These are phyloP conservation scores for Pheosia gnoma DNA, from an alignment of 2,888 invertebrate genomes.

Conservation along the genomic window DNA sequence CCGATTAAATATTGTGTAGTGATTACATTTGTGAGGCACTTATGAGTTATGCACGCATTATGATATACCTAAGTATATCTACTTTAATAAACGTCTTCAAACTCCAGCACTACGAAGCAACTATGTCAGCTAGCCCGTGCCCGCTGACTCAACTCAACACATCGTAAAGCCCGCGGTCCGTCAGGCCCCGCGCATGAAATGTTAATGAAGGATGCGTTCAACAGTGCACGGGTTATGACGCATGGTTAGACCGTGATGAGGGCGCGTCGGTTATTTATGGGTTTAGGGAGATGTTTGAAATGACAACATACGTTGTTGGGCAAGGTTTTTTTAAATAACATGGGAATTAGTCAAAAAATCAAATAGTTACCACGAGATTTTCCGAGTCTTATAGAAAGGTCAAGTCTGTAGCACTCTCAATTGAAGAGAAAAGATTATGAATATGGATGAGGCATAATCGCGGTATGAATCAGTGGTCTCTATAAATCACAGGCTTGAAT, in stretches of 20 bases:
- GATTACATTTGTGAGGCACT: too few relatives aligned
- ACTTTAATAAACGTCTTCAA: neutral
- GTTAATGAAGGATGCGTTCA: constrained; percentile 31
- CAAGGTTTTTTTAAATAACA: neutral
- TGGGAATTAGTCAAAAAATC: neutral
- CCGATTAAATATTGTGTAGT: too few relatives aligned
- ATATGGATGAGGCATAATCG: too few relatives aligned
- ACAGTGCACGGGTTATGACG: constrained; percentile 4
- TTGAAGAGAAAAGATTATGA: too few relatives aligned
- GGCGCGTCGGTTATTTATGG: neutral
- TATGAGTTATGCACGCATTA: too few relatives aligned
- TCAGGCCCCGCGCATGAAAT: constrained; percentile 26
- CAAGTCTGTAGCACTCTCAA: too few relatives aligned
- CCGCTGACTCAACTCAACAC: constrained; percentile 9
- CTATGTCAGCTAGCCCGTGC: constrained; percentile 19
- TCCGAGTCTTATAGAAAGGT: too few relatives aligned
- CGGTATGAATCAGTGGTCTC: too few relatives aligned
- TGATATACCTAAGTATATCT: neutral
- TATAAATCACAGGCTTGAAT: too few relatives aligned
- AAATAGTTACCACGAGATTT: too few relatives aligned
- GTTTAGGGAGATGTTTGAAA: neutral
- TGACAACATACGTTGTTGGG: neutral
- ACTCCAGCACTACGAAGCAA: constrained; percentile 9
- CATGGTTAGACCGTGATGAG: neutral
- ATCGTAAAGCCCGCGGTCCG: constrained; percentile 8